Conservation (phyloP, 2,113 vertebrate genomes). For the pig (Sus scrofa) region DNA sequence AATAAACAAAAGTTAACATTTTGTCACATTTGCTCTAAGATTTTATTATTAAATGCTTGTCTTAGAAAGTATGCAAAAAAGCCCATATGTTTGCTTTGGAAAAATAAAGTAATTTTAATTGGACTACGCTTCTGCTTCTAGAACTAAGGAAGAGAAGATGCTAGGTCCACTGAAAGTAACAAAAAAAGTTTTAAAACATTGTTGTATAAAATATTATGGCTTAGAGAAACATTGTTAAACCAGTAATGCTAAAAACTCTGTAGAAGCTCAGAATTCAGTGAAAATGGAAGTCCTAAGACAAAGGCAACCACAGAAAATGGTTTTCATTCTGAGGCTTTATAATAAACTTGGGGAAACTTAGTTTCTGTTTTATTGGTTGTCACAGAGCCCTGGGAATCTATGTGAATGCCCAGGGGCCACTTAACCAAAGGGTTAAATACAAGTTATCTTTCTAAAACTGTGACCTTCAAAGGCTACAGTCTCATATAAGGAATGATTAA, state of each 20-base stretch:
- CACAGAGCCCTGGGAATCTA: background rate
- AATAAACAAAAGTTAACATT: background rate
- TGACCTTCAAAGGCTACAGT: background rate
- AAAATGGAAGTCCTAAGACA: background rate
- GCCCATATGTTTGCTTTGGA: background rate
- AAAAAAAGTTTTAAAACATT: background rate
- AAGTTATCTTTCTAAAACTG: background rate
- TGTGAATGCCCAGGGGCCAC: background rate
- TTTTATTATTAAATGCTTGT: background rate
- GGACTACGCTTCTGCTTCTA: background rate
- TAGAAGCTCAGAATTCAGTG: background rate
- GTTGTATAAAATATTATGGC: background rate
- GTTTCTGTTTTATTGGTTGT: background rate
- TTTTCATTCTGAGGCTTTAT: background rate
- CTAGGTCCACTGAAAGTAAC: background rate
- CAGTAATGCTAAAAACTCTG: background rate
- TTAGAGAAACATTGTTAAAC: background rate
- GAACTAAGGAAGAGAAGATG: background rate
- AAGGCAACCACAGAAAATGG: background rate
- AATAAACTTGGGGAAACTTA: background rate
- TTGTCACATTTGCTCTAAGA: background rate
- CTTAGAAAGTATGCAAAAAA: background rate
- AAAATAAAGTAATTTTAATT: background rate
- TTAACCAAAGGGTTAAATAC: background rate
- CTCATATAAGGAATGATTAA: background rate